Evolutionary conservation across 2,113 vertebrate species (phyloP).

Genomic region (Zapornia atra): DNA sequence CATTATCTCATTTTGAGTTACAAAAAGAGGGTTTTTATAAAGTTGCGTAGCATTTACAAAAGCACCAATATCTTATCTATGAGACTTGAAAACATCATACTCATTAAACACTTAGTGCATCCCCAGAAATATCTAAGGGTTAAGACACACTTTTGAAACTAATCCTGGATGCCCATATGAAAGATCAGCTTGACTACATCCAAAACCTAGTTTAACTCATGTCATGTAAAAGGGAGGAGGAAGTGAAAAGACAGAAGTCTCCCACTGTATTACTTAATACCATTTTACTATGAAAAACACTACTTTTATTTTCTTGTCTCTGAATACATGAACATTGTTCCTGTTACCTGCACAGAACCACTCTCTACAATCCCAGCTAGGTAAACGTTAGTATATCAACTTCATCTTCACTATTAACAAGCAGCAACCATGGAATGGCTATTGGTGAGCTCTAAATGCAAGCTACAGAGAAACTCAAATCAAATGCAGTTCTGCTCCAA

Average conservation of each 20-base stretch:
- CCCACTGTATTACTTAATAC: not conserved
- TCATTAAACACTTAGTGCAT: not conserved
- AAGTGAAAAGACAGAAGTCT: not conserved
- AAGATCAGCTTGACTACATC: not conserved
- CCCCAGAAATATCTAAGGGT: not conserved
- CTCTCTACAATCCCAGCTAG: not conserved
- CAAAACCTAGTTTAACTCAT: not conserved
- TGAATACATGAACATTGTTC: not conserved
- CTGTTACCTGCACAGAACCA: not conserved
- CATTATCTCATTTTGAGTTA: not conserved
- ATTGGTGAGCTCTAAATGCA: not conserved
- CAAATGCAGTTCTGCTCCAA: not conserved
- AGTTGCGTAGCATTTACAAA: not conserved
- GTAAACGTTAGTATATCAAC: not conserved
- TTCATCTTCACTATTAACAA: not conserved
- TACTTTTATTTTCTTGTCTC: not conserved
- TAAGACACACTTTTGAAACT: not conserved
- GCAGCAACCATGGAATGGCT: not conserved
- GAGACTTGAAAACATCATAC: not conserved
- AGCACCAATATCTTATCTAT: not conserved
- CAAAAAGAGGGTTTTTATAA: accelerated
- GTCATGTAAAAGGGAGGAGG: not conserved
- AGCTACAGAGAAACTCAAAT: not conserved
- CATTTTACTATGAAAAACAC: not conserved
- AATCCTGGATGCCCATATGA: not conserved